Percentiles rank a stretch among this genome's conserved stretches.
phyloP scores from a whole-genome alignment of 2,888 invertebrate species.

The Stictocephala bisonia region DNA sequence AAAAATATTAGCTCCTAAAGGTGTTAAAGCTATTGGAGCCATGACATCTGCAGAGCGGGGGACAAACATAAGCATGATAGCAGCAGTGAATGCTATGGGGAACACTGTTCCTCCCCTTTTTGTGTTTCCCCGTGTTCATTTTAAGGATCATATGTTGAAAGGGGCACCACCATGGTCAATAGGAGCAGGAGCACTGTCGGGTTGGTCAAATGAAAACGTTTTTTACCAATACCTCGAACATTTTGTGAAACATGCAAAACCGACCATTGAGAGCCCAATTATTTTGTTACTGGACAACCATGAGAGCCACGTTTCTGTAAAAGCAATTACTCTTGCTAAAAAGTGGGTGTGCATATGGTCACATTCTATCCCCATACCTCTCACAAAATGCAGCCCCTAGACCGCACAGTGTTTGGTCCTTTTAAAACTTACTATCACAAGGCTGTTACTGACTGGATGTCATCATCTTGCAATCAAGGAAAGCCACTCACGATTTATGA shows the following conservation, averaged over 20 bases:
- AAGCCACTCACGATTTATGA: slow-evolving; percentile 45
- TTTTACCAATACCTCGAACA: slow-evolving; percentile 60
- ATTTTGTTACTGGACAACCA: slow-evolving; percentile 62
- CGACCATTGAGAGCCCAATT: slow-evolving; percentile 57
- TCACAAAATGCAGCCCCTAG: slow-evolving; percentile 45
- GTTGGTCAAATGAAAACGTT: slow-evolving; percentile 61
- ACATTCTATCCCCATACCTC: slow-evolving; percentile 63
- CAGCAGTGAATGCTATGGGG: slow-evolving; percentile 54
- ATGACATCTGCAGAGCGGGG: slow-evolving; percentile 63
- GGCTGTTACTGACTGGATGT: slow-evolving; percentile 41
- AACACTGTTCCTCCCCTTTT: slow-evolving; percentile 56
- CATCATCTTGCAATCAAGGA: slow-evolving; percentile 36
- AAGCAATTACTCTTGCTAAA: slow-evolving; percentile 60
- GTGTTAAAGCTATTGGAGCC: slow-evolving; percentile 63
- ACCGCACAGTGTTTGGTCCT: slow-evolving; percentile 37
- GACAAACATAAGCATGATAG: slow-evolving; percentile 50
- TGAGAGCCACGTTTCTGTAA: slow-evolving; percentile 59
- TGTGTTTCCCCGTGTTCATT: slow-evolving; percentile 56
- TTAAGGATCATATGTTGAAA: slow-evolving; percentile 60
- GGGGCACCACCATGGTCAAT: slow-evolving; percentile 62
- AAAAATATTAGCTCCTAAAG: slow-evolving; percentile 62
- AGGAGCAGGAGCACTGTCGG: slow-evolving; percentile 59
- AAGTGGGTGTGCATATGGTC: slow-evolving; percentile 63
- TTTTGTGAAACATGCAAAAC: slow-evolving; percentile 59
- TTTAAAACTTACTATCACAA: slow-evolving; percentile 38